These are phyloP conservation scores for Passer montanus DNA, from an alignment of 2,113 vertebrate species.

Conservation along the genomic window DNA sequence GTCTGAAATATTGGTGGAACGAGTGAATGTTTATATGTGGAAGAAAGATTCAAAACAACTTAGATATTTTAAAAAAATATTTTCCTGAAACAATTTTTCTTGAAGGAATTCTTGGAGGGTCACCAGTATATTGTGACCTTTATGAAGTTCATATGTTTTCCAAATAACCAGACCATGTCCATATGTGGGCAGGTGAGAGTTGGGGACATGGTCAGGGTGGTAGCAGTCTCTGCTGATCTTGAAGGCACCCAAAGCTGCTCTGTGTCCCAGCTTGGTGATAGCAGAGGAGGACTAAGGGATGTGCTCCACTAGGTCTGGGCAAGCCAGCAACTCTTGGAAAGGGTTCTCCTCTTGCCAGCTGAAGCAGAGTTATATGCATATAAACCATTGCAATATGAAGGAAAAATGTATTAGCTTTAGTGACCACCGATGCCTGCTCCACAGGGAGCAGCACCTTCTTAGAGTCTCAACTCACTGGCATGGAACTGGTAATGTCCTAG, in stretches of 20 bases:
- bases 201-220: fast-evolving
- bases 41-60: not conserved
- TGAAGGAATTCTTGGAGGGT: not conserved
- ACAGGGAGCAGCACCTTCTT: not conserved
- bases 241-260: not conserved
- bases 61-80: not conserved
- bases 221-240: not conserved
- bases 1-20: not conserved
- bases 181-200: not conserved
- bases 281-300: not conserved
- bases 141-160: not conserved
- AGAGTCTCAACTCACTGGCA: not conserved
- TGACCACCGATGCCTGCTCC: not conserved
- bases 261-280: not conserved
- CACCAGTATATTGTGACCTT: not conserved
- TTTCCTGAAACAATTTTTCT: not conserved
- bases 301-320: not conserved
- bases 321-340: not conserved
- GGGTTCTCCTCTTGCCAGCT: not conserved
- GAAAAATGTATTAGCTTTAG: not conserved
- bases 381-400: not conserved
- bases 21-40: not conserved
- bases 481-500: not conserved
- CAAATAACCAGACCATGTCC: not conserved
- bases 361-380: not conserved